Base-by-base conservation (phyloP, 2,113 vertebrate genomes). In the Pomatostomus ruficeps region DNA sequence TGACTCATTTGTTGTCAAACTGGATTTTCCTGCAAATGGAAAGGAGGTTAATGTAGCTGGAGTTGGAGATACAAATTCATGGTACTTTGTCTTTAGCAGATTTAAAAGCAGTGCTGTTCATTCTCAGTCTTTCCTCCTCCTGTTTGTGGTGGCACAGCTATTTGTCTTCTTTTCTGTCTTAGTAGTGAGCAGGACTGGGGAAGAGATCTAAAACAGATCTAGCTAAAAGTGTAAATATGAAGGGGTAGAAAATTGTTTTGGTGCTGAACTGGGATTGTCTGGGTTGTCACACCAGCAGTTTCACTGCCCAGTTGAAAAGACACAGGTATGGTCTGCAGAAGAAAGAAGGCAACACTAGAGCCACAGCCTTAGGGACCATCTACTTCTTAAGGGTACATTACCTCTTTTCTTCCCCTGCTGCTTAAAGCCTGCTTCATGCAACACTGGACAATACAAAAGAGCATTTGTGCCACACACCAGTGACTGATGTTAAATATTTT, bases 291-390 rank as follows among this genome's bases (percentile, higher is more conserved):
- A 72, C 10, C 31, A 63, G n/a, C 10, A 63, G 12, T 63, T 81
- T 81, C 54, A 77, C 33, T 15, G 35, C 23, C 13, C n/a, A 59
- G 57, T 9, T 31, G 25, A 48, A 70, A 23, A 59, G 26, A 43
- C 6, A 40, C 0, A 0, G 7, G 5, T 28, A 48, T 8, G 8
- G 26, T 52, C 28, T 68, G 63, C 25, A 31, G 31, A 55, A 54
- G 24, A 83, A 70, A 33, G 14, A 48, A 36, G 26, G 20, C 57
- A 88, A 15, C 17, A 26, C 46, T 62, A 33, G 36, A 88, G 29
- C 18, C 26, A 35, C 21, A 62, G 54, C 21, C 15, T 21, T 46
- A 54, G 20, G 18, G 21, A 89, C 15, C 18, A 42, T 8, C 9
- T 46, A 12, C 9, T 23, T 45, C 57, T 62, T 15, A 51, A 51